phyloP scores from a whole-genome alignment of 2,797 vertebrate species.

The Karalla daura region DNA sequence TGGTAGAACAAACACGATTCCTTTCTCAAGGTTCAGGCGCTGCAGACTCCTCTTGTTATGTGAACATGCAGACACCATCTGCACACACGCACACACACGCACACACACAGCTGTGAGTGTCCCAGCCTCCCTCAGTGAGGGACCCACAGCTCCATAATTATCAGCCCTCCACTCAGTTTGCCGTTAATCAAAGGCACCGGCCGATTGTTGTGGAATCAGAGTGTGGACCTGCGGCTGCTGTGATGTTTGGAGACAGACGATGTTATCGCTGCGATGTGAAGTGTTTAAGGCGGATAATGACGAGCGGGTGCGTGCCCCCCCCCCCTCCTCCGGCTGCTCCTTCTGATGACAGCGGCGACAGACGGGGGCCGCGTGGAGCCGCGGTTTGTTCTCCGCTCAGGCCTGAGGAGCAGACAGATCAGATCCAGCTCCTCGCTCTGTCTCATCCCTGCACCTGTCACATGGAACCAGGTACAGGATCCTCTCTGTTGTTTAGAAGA shows the following conservation, averaged over 20 bases:
- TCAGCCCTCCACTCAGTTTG: conserved; percentile 59
- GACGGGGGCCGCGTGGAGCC: conserved; percentile 10
- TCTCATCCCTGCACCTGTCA: conserved; percentile 10
- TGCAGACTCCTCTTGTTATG: not conserved
- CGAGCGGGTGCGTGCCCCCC: conserved; percentile 11
- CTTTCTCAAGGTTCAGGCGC: conserved; percentile 9
- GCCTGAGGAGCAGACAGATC: conserved; percentile 36
- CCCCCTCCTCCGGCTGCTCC: conserved; percentile 42
- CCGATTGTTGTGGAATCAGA: conserved; percentile 74
- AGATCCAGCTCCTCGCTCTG: conserved; percentile 35
- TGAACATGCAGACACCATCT: not conserved
- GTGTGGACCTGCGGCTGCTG: conserved; percentile 35
- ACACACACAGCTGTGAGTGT: not conserved
- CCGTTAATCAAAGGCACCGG: conserved; percentile 67
- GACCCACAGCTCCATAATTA: conserved; percentile 62
- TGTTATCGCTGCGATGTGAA: conserved; percentile 32
- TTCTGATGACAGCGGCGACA: conserved; percentile 57
- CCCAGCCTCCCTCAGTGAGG: conserved; percentile 29
- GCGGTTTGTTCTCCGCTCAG: conserved; percentile 52
- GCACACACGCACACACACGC: not conserved
- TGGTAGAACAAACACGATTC: not conserved
- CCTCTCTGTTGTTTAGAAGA: no score
- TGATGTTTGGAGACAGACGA: conserved; percentile 55
- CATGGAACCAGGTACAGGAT: conserved; percentile 21
- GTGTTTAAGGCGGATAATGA: conserved; percentile 57